Base-by-base conservation (phyloP, 1,140 invertebrate genomes). In the Hycleus cichorii region DNA sequence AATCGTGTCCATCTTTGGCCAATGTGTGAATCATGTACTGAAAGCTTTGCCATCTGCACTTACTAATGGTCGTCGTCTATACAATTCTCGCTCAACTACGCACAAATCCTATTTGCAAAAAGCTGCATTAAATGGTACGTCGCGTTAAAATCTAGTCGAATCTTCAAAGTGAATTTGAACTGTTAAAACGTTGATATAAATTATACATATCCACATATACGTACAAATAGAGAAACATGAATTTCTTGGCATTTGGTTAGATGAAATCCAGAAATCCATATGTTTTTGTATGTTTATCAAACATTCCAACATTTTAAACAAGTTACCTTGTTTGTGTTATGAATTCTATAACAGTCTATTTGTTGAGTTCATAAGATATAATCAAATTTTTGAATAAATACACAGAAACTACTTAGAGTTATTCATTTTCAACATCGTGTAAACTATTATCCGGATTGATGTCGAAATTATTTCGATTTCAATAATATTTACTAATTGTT, bases 251-350 rank as follows among this genome's bases (percentile, higher is more conserved):
- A 32, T 32, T 56, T 49, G 39, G 48, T 27, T 57, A 62, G 68
- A 68, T 64, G 66, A 68, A 63, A 70, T 69, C 68, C 68, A 70
- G 68, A 68, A 70, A 69, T 70, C 68, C 68, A 69, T 69, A 70
- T 69, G 68, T 70, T 69, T 70, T 65, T 67, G 65, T 59, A 49
- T 70, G 68, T 70, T 70, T 70, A 70, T 69, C 60, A 70, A 70
- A 70, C 68, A 70, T 67, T 69, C 67, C 68, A 70, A 58, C 55
- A 64, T 66, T 67, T 32, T 64, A 66, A 68, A 67, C 59, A 67
- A 62, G 62, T 66, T 32, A 42, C 65, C 66, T 47, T 69, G 68
- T 67, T 70, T 67, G 67, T 70, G 63, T 64, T 68, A 69, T 63
- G 66, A 69, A 69, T 70, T 66, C 66, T 59, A 51, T 64, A 55